Evolutionary conservation across 2,797 vertebrate species (phyloP).

Genomic region (Acrossocheilus fasciatus): DNA sequence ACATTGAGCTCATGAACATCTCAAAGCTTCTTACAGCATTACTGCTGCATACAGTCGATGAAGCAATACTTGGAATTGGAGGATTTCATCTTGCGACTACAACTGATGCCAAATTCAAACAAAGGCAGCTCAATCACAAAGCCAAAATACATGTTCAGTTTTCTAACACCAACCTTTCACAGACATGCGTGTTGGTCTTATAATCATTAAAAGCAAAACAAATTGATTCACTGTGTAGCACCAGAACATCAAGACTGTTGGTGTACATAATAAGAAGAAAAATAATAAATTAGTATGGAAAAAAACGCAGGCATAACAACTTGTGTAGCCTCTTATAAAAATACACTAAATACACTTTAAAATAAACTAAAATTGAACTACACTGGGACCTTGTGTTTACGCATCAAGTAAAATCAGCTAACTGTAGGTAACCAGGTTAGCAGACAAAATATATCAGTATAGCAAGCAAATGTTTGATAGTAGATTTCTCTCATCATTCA

Average conservation of each 20-base stretch:
- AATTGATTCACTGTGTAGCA: neutral
- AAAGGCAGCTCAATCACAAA: constrained; percentile 49
- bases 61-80: constrained; percentile 54
- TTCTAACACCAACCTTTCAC: neutral
- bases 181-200: neutral
- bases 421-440: neutral
- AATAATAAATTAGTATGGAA: neutral
- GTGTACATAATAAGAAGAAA: neutral
- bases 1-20: constrained; percentile 61
- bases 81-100: constrained; percentile 53
- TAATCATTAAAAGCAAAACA: neutral
- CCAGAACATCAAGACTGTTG: neutral
- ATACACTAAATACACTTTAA: too few species aligned
- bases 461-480: neutral
- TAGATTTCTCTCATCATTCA: neutral
- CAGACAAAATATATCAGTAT: neutral
- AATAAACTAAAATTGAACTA: neutral
- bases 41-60: constrained; percentile 50
- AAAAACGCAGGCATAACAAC: neutral
- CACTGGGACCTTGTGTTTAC: neutral
- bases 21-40: constrained; percentile 66
- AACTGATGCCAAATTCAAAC: constrained; percentile 53
- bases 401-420: neutral
- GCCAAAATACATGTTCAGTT: constrained; percentile 3
- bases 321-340: neutral